Evolutionary conservation across 2,888 invertebrate genomes (phyloP), one percentile per base, ranked within the genome.

Genomic region (Pegoplata infirma): DNA sequence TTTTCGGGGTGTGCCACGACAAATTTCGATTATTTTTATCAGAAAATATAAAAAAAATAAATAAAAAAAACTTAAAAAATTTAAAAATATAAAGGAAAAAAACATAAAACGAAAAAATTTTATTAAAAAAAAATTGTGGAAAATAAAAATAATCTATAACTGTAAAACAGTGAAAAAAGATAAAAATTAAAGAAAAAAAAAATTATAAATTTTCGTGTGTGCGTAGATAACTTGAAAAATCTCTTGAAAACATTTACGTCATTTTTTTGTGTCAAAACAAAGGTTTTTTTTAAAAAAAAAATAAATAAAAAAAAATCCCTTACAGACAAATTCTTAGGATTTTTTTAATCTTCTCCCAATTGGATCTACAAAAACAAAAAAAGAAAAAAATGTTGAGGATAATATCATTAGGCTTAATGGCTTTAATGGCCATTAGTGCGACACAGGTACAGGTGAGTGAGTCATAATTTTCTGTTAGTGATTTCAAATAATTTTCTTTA

Each of bases 391-490:
- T 79, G 79, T 75, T 72, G 75, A 79, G 79, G 79, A 79, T 79
- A 67, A 58, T 79, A 58, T 67, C 79, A 36, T 75, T 71, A 63
- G 71, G 75, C 75, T 56, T 79, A 72, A 67, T 79, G 79, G 75
- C 46, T 49, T 28, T 79, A 72, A 75, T 79, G 79, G 75, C 67
- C 67, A 72, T 79, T 63, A 79, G 56, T 51, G 75, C 79, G 75
- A 72, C 71, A 75, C 79, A 79, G 61, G 81, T 82, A 61, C 81
- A 81, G 82, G 82, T 82, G 66, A 81, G 81, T 81, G 75, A 78
- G 73, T 80, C 80, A 80, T 73, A 19, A 58, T 64, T 67, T 16
- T 12, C n/a, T 7, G 19, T 47, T 51, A 3, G 10, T 19, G 21
- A 23, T 51, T 25, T 53, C 19, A 23, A 23, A 14, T n/a, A n/a